Base-by-base conservation (phyloP, 2,113 vertebrate genomes). In the Tenrec ecaudatus region DNA sequence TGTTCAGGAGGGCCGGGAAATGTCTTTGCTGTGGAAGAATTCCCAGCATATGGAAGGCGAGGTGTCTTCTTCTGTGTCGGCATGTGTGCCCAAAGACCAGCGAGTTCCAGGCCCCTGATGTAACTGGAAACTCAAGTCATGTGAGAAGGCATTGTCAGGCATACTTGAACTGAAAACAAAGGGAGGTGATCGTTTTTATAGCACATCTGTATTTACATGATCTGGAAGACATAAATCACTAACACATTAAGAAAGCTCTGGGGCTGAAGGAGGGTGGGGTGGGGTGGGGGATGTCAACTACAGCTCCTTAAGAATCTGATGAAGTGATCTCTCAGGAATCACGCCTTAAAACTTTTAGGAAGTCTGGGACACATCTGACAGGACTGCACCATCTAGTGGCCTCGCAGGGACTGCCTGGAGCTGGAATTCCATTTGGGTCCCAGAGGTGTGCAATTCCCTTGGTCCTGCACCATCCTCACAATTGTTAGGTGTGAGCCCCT, bases 321-420 rank as follows among this genome's bases (percentile, higher is more conserved):
- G 71, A 83, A 83, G 16, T 88, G 90, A 83, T 8, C 58, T 4
- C 31, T 17, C 0, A 0, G 25, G 38, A 19, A 2, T 62, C 71
- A 16, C 68, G 47, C 31, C 25, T 62, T 4, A 7, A 16, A 0
- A 23, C 27, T 1, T 8, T 1, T 4, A 11, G 0, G 1, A 64
- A 2, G 0, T 10, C 3, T 1, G 17, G 16, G 3, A 87, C 17
- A 77, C 94, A 19, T 19, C 3, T 0, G 69, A 94, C 82, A 3
- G 31, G 82, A 79, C 40, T 88, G 0, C 58, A 97, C 98, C 98
- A 98, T 82, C 98, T 98, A 96, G 98, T 87, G 98, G 96, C n/a
- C 1, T 0, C 1, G 2, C 60, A 23, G 3, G 12, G 40, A 62
- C 0, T 0, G 3, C 14, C 75, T 58, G 7, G 1, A 9, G 7